These are phyloP conservation scores for Antheraea mylitta DNA, from an alignment of 1,140 invertebrate species.

Conservation along the genomic window DNA sequence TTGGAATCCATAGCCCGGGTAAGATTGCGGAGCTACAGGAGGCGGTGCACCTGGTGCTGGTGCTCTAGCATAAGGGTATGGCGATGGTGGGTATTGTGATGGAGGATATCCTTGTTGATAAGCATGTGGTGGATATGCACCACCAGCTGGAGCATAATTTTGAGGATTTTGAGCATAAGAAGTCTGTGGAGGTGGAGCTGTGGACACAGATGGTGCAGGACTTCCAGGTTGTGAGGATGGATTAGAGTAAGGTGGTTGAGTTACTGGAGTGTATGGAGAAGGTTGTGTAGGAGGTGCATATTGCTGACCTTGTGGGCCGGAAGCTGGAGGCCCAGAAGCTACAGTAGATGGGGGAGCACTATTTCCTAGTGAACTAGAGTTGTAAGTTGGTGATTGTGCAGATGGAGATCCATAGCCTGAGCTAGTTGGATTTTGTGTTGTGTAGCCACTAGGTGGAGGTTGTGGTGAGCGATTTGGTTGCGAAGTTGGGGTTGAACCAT, in stretches of 20 bases:
- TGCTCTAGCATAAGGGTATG: constrained; percentile 73
- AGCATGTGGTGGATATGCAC: constrained; percentile 73
- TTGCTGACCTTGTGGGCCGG: constrained; percentile 56
- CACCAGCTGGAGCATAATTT: constrained; percentile 66
- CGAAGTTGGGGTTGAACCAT: constrained; percentile 70
- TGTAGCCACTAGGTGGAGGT: constrained; percentile 67
- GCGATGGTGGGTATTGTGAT: constrained; percentile 71
- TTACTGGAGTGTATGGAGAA: constrained; percentile 67
- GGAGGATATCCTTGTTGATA: constrained; percentile 75
- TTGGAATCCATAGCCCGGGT: constrained; percentile 76
- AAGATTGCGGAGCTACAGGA: constrained; percentile 66
- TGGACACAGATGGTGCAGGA: constrained; percentile 67
- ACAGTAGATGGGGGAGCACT: constrained; percentile 54
- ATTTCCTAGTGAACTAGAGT: constrained; percentile 71
- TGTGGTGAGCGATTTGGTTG: constrained; percentile 76
- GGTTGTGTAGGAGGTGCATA: constrained; percentile 69
- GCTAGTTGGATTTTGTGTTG: constrained; percentile 62
- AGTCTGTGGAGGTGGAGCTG: constrained; percentile 62
- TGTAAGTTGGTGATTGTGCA: constrained; percentile 74
- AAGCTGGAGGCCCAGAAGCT: constrained; percentile 46
- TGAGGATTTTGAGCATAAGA: constrained; percentile 67
- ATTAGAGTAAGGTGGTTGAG: constrained; percentile 75
- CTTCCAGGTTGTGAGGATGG: constrained; percentile 75
- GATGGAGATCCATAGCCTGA: constrained; percentile 73
- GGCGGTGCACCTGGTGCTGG: constrained; percentile 74